Percentiles rank a stretch among this genome's conserved stretches.
These are phyloP conservation scores for Pagetopsis macropterus DNA, from an alignment of 2,797 vertebrate species.

Conservation along the genomic window DNA sequence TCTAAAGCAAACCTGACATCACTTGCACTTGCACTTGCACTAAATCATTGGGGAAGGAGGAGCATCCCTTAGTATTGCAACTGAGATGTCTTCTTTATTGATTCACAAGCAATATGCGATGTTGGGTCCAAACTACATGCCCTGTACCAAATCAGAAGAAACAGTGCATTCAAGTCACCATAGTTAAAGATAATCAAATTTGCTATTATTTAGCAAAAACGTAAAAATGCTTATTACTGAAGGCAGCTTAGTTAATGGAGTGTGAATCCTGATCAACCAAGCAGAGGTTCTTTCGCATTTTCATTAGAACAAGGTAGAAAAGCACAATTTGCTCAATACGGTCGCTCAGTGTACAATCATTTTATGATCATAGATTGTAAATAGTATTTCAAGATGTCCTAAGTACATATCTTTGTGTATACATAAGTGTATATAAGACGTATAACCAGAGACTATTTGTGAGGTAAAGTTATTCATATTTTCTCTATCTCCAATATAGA, in stretches of 20 bases:
- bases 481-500: slow-evolving; percentile 82
- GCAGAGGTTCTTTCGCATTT: slow-evolving; percentile 74
- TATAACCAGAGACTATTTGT: slow-evolving; percentile 86
- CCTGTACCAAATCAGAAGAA: slow-evolving; percentile 44
- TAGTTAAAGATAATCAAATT: slow-evolving; percentile 60
- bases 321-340: slow-evolving; percentile 80
- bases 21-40: slow-evolving; percentile 81
- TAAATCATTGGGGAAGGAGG: slow-evolving; percentile 58
- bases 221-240: slow-evolving; percentile 37
- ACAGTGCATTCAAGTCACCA: slow-evolving; percentile 26
- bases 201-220: slow-evolving; percentile 32
- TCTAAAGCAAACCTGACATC: slow-evolving; percentile 66
- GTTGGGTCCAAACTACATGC: slow-evolving; percentile 63
- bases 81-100: slow-evolving; percentile 62
- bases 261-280: slow-evolving; percentile 44
- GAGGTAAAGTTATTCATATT: slow-evolving; percentile 84
- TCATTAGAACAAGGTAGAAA: slow-evolving; percentile 77
- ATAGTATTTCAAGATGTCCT: slow-evolving; percentile 84
- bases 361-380: slow-evolving; percentile 81
- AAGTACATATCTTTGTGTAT: slow-evolving; percentile 85
- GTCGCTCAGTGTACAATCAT: slow-evolving; percentile 79
- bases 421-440: slow-evolving; percentile 84
- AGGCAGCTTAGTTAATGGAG: slow-evolving; percentile 32
- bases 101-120: slow-evolving; percentile 78
- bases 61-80: slow-evolving; percentile 43